Evolutionary conservation across 2,888 invertebrate genomes (phyloP), one percentile per base, ranked within the genome.

Genomic region (Ectemnius continuus): DNA sequence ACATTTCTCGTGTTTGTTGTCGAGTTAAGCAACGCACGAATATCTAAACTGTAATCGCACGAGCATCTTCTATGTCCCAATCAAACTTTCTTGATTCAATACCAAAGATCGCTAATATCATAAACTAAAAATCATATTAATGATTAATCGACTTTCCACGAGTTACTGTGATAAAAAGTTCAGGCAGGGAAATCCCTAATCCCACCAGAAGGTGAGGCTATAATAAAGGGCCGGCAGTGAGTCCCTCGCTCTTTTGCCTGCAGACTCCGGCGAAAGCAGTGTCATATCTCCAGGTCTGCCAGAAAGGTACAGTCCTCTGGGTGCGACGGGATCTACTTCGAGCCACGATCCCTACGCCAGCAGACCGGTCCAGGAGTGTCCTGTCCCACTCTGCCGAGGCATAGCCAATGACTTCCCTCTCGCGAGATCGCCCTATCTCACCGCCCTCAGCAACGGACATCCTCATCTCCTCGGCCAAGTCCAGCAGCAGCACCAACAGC

Each of bases 261-360:
- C 81, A 91, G 91, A 90, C 77, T 91, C 91, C 1, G 89, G 87
- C 0, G 90, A 91, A 77, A 90, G 90, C 71, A 91, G 90, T 78
- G 90, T 91, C 18, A 91, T 91, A 62, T 90, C 91, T 0, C 91
- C 91, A 5, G 91, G 91, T 48, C 79, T 90, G 45, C 91, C 91
- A n/a, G 91, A 91, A 70, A 89, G 90, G 26, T 91, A 90, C 76
- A 91, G 91, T 82, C 91, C 91, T 11, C 67, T 90, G 36, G 89
- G 87, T 3, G 88, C 89, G 5, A 86, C 90, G 14, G 89, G 88
- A 70, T 89, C 89, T 28, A 87, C 88, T 0, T 88, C 89, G 58
- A 88, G 87, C 77, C 89, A 88, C 75, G 89, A 89, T 80, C 90
- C 90, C 16, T 90, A 90, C 82, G 86, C 87, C 20, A 87, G 88